Base-by-base conservation (phyloP, 2,888 invertebrate species). In the Cyrtodaria siliqua region DNA sequence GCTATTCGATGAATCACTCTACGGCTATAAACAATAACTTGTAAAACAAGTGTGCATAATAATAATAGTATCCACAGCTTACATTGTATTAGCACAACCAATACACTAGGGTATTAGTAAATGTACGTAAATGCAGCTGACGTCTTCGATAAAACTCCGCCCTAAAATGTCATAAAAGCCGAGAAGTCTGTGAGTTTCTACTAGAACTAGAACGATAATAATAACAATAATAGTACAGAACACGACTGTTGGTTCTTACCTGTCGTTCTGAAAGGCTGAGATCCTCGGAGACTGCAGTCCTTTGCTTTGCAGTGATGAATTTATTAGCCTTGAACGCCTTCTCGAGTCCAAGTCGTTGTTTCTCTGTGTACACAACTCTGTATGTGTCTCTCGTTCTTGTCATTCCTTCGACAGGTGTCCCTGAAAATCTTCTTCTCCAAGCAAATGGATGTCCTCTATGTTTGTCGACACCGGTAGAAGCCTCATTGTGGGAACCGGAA, bases 381-480 rank as follows among this genome's bases (percentile, higher is more conserved):
- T 52, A 52, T 27, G 8, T 52, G 53, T 52, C 53, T 16, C 53
- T 14, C 4, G 53, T 52, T 20, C 53, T 52, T 20, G 53, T 52
- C 53, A 52, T 52, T 3, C 53, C 53, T 20, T 44, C 44, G 16
- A 16, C 44, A 6, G 44, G 44, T 16, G 44, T 16, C n/a, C 16
- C 44, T 3, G 44, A 18, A 4, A 16, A 18, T 16, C 20, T 16
- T 20, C 44, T 6, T 20, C 44, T 6, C 44, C 4, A 44, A 20
- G 6, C 6, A 44, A 44, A 44, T 18, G 44, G 44, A 44, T 44
- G 44, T 20, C 16, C 44, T 16, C 44, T 6, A 6, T 16, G 44
- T 44, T 44, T 44, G 3, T 16, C 44, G 9, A 20, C n/a, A 44
- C n/a, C 44, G 4, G 33, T 33, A 33, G 4, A 4, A 12, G 33